Conservation (phyloP, 2,888 invertebrate species). For the Dilophus febrilis region DNA sequence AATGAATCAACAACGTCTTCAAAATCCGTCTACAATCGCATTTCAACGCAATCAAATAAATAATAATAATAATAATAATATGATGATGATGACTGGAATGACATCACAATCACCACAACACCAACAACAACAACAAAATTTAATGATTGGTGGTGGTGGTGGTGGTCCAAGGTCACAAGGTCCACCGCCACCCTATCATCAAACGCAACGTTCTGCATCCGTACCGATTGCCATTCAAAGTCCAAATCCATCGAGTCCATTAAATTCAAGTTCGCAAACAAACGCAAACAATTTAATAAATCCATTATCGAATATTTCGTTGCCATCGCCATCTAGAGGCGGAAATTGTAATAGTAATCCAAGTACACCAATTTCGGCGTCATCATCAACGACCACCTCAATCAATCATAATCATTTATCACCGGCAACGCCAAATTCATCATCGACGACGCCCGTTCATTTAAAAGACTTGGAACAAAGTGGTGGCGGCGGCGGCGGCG, state of each 20-base stretch:
- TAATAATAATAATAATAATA: too few species aligned
- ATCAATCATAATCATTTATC: too few species aligned
- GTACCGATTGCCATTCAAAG: constrained; percentile 58
- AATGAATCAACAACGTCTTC: too few species aligned
- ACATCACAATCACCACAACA: constrained; percentile 11
- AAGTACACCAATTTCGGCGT: constrained; percentile 40
- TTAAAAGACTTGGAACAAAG: too few species aligned
- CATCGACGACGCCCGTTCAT: constrained; percentile 36
- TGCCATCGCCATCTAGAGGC: constrained; percentile 46
- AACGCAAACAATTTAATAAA: too few species aligned
- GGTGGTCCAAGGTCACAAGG: constrained; percentile 40
- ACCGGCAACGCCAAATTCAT: constrained; percentile 36
- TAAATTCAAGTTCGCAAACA: too few species aligned
- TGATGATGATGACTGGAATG: too few species aligned
- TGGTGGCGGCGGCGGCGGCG: too few species aligned
- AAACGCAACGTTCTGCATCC: constrained; percentile 53
- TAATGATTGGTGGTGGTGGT: too few species aligned
- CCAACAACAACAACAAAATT: neutral
- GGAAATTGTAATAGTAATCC: constrained; percentile 30
- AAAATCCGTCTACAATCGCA: too few species aligned
- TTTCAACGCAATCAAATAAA: too few species aligned
- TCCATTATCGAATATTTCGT: constrained; percentile 50
- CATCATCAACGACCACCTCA: constrained; percentile 42
- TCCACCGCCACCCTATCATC: constrained; percentile 64
- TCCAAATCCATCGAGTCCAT: constrained; percentile 54